Evolutionary conservation across 2,797 vertebrate genomes (phyloP), one percentile per base, ranked within the genome.

Genomic region (Macroramphosus scolopax): DNA sequence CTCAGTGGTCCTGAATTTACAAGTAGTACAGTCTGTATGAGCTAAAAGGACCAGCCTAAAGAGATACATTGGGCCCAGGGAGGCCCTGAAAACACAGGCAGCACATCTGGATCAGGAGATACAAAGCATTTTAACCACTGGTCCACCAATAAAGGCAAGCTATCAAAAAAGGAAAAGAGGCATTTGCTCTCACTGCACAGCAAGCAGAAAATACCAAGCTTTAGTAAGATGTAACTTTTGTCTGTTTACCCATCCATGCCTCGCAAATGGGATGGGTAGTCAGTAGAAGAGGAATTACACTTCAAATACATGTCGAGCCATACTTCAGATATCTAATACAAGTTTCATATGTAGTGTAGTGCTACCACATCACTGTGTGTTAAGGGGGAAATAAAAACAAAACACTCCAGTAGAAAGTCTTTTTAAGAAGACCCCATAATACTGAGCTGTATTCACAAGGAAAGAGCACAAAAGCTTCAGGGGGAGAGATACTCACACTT

Each of bases 401-500:
- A 56, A 39, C 49, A 26, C 38, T 76, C 80, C 69, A 67, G 71
- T 61, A 74, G 5, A 83, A 81, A 74, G 56, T 67, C 47, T 70
- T 58, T 75, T 51, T 82, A 79, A 65, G 37, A 70, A 62, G 62
- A 79, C 55, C 70, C 50, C 56, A 43, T 77, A 76, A 82, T 59
- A 77, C 77, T 82, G 64, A 79, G 58, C 66, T 72, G 61, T 80
- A 75, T 66, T 80, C 72, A 64, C 45, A 40, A 42, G 53, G 49
- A 65, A 52, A 68, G 55, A 63, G 59, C 70, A 65, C 47, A 56
- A 62, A 69, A 64, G 55, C 66, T 60, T 62, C 28, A 50, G 52
- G 35, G 56, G 29, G 18, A 88, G 86, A 91, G 84, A 90, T 87
- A 91, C 85, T 92, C 91, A 94, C 92, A 77, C 73, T 72, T 83